Percentiles rank a stretch among this genome's conserved stretches.
Conservation (phyloP, 2,113 vertebrate genomes). For the Numida meleagris region DNA sequence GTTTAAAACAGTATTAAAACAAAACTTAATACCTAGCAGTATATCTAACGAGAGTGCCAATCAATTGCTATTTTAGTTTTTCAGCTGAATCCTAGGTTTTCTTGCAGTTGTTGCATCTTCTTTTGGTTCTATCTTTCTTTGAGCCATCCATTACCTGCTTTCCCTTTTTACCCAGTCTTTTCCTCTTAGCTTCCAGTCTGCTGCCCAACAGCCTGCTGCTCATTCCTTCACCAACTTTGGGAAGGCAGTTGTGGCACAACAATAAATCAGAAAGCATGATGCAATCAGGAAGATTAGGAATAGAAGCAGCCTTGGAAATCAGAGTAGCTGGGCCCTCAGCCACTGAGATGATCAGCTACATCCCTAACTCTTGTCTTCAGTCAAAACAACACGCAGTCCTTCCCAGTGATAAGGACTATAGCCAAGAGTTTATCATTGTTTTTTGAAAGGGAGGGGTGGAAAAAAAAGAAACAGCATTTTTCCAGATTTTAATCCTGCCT, state of each 20-base stretch:
- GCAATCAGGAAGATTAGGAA: not conserved
- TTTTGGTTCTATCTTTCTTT: not conserved
- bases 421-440: not conserved
- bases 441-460: not conserved
- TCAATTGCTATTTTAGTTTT: not conserved
- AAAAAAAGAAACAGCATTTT: not conserved
- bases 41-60: not conserved
- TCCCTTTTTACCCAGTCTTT: not conserved
- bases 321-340: not conserved
- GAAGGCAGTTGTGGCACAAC: not conserved
- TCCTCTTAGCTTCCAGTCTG: not conserved
- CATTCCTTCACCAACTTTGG: not conserved
- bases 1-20: slow-evolving; percentile 8
- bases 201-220: not conserved
- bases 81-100: not conserved
- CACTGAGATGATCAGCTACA: not conserved
- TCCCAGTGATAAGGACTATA: not conserved
- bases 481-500: not conserved
- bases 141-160: not conserved
- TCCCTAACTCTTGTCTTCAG: not conserved
- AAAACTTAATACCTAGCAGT: not conserved
- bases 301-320: not conserved
- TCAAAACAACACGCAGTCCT: not conserved
- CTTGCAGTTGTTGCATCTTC: not conserved
- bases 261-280: not conserved